phyloP scores from a whole-genome alignment of 2,797 vertebrate genomes.

The Enteromius radiatus region DNA sequence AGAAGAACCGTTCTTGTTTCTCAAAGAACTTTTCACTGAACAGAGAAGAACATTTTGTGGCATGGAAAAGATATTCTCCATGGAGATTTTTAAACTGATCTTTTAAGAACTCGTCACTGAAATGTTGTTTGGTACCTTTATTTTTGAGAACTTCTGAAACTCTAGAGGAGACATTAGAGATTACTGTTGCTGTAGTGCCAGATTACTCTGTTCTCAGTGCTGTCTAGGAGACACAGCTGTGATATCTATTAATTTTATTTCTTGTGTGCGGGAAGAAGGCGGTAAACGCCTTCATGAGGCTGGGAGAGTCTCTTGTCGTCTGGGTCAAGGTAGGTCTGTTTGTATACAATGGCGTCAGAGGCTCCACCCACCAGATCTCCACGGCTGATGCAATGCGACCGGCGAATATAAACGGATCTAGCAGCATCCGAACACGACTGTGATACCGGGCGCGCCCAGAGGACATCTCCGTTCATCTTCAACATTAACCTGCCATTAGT shows the following conservation, averaged over 20 bases:
- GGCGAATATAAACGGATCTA: slow-evolving; percentile 26
- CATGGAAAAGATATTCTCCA: too few relatives aligned
- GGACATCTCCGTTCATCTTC: not conserved
- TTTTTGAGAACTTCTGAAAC: not conserved
- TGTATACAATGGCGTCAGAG: slow-evolving; percentile 11
- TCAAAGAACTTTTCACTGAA: too few relatives aligned
- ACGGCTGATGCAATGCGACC: slow-evolving; percentile 38
- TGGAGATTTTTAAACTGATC: too few relatives aligned
- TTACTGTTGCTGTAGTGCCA: not conserved
- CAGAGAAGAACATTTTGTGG: too few relatives aligned
- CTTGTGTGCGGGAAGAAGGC: not conserved
- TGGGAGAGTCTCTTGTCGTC: not conserved
- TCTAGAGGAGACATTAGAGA: not conserved
- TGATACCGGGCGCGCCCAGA: slow-evolving; percentile 7
- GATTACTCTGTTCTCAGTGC: not conserved
- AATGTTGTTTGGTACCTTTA: too few relatives aligned
- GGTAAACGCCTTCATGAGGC: not conserved
- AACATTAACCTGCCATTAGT: not conserved
- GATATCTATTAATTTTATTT: not conserved
- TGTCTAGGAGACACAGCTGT: not conserved
- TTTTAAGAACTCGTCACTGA: not conserved
- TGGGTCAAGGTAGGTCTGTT: slow-evolving; percentile 6
- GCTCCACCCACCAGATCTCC: not conserved
- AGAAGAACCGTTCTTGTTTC: not conserved
- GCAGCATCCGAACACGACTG: not conserved